These are phyloP conservation scores for Ypsolopha sequella DNA, from an alignment of 2,888 invertebrate species.

Conservation along the genomic window DNA sequence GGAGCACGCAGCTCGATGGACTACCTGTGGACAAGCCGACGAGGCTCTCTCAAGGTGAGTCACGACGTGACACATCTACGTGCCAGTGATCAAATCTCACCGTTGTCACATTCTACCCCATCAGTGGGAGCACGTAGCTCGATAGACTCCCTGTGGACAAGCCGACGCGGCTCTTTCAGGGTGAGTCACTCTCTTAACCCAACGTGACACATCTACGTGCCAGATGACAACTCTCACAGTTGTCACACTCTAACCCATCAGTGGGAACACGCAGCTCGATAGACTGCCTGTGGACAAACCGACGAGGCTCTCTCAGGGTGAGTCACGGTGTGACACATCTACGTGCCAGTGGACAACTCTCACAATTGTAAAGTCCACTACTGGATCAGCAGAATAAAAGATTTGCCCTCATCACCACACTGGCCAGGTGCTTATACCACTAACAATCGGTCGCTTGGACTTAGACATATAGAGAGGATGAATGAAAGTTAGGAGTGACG, in stretches of 20 bases:
- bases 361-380: no score
- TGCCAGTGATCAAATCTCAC: slow-evolving; percentile 88
- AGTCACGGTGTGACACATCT: slow-evolving; percentile 9
- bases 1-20: slow-evolving; percentile 82
- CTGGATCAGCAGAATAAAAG: no score
- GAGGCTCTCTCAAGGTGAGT: slow-evolving; percentile 83
- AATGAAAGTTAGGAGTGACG: no score
- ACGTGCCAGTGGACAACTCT: slow-evolving; percentile 89
- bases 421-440: no score
- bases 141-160: slow-evolving; percentile 84
- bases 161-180: slow-evolving; percentile 85
- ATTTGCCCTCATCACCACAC: no score
- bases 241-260: slow-evolving; percentile 86
- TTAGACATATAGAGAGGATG: no score
- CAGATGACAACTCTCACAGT: slow-evolving; percentile 90
- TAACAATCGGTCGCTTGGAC: no score
- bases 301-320: slow-evolving; percentile 86
- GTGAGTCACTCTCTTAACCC: no score
- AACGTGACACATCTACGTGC: slow-evolving; percentile 87
- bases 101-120: slow-evolving; percentile 87
- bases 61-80: neutral
- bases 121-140: slow-evolving; percentile 77
- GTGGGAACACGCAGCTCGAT: slow-evolving; percentile 80
- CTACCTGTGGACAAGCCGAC: slow-evolving; percentile 78
- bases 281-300: slow-evolving; percentile 78